These are phyloP conservation scores for Thalassarche chlororhynchos DNA, from an alignment of 2,113 vertebrate genomes.

Conservation along the genomic window DNA sequence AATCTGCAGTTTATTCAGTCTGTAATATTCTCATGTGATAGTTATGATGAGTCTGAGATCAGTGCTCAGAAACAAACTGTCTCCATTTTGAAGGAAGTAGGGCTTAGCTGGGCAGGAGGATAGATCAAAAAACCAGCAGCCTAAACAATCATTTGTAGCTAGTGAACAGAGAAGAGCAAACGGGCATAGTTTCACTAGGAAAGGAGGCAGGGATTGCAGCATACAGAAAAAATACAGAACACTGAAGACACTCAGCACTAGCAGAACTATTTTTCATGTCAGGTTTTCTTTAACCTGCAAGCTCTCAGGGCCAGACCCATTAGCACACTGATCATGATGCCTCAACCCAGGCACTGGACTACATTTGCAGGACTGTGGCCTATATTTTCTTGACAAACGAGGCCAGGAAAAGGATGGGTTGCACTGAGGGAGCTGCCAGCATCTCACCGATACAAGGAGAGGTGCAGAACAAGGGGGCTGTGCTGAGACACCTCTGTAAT, in stretches of 20 bases:
- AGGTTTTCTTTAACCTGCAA: background rate
- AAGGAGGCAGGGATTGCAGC: background rate
- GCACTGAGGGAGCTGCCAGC: background rate
- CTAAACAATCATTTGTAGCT: background rate
- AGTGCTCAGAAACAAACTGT: background rate
- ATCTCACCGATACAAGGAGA: background rate
- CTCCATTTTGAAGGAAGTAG: background rate
- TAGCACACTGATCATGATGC: background rate
- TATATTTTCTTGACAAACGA: background rate
- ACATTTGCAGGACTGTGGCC: background rate
- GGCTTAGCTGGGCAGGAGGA: background rate
- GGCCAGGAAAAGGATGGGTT: background rate
- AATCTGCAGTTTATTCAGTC: background rate
- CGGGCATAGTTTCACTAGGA: background rate
- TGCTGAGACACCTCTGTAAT: background rate
- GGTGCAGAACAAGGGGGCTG: background rate
- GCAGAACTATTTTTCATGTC: slow-evolving; percentile 1
- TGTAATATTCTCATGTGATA: background rate
- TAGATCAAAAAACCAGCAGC: background rate
- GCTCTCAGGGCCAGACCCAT: background rate
- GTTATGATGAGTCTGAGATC: background rate
- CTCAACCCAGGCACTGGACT: background rate
- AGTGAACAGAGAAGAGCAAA: background rate
- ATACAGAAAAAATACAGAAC: background rate
- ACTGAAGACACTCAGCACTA: background rate